Base-by-base conservation (phyloP, 2,888 invertebrate species). In the Reticulitermes lucifugus region DNA sequence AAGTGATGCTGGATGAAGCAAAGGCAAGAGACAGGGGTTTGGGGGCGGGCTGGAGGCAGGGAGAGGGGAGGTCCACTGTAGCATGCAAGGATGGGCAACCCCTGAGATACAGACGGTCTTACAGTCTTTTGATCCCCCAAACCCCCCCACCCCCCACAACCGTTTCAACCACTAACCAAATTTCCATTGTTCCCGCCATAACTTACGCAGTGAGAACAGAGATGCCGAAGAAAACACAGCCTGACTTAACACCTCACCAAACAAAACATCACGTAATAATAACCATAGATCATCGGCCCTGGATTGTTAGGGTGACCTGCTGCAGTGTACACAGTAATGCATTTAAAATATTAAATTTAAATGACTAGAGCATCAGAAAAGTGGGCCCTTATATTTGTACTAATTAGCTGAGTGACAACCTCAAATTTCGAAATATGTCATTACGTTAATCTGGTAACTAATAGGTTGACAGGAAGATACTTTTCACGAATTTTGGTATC, bases 161-260 rank as follows among this genome's bases (percentile, higher is more conserved):
- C 80, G 60, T 80, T 80, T 60, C 80, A 60, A 80, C 59, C 80
- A 21, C 41, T 60, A 80, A 60, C 80, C 60, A 80, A 80, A 80
- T 80, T 80, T 80, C 60, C 80, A 80, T 80, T 60, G 59, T 80
- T 60, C 60, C 60, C 80, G 55, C 80, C n/a, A 60, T 80, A 80
- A 80, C 80, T 80, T 80, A 80, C 35, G 80, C 80, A 80, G 80
- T 60, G 51, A 51, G 25, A 25, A 29, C 73, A 41, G 73, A 70
- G 25, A 70, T 55, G 35, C 18, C 5, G 70, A 21, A 41, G 73
- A 41, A 41, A 73, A 73, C 5, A 73, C 6, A 10, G 7, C 41
- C 41, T 35, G 73, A 14, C 73, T 5, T 14, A 73, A 73, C 29
- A 41, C 73, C 25, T 70, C 70, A 1, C 10, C 65, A 65, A 9